A percentile compares a stretch with the other conserved stretches of the same genome.
Evolutionary conservation across 2,113 vertebrate genomes (phyloP).

Genomic region (Pristiophorus japonicus): DNA sequence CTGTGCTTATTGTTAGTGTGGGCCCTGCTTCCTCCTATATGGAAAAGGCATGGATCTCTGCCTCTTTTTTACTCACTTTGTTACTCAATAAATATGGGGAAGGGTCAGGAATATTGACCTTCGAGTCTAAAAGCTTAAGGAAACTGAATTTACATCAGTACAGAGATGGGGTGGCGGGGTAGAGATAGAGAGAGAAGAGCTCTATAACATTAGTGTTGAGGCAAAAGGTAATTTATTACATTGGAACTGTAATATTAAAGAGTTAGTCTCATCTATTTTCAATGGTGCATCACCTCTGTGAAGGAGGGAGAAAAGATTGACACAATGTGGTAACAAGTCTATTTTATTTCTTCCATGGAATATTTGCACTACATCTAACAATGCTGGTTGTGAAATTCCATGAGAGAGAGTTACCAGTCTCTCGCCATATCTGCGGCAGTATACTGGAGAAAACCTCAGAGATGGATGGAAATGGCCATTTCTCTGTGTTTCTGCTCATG

Average conservation of each 20-base stretch:
- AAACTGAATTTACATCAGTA: not conserved
- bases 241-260: no score
- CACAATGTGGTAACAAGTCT: not conserved
- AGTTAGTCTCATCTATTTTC: not conserved
- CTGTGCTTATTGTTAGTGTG: not conserved
- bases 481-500: not conserved
- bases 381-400: not conserved
- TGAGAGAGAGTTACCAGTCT: not conserved
- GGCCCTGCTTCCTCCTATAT: not conserved
- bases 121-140: not conserved
- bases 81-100: not conserved
- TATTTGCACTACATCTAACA: not conserved
- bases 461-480: no score
- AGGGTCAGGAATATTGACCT: not conserved
- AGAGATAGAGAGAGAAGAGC: no score
- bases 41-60: not conserved
- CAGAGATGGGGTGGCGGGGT: not conserved
- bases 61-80: not conserved
- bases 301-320: not conserved
- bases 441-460: not conserved
- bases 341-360: not conserved
- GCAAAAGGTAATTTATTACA: no score
- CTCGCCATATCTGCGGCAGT: not conserved
- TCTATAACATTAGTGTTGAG: no score
- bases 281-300: not conserved